Evolutionary conservation across 1,140 invertebrate genomes (phyloP).

Genomic region (Apis florea): DNA sequence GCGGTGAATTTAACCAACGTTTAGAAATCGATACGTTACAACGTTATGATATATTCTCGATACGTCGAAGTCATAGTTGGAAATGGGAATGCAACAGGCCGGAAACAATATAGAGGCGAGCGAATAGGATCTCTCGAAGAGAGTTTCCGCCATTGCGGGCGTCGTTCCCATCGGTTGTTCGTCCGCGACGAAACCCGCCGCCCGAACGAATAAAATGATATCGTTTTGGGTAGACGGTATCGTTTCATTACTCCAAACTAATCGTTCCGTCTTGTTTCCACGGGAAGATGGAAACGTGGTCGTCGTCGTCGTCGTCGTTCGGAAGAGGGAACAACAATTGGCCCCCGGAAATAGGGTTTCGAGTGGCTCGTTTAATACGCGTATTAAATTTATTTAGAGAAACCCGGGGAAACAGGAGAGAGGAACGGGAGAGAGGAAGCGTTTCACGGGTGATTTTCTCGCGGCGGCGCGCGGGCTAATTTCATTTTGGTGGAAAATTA

Average conservation of each 20-base stretch:
- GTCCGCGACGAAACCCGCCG: neutral
- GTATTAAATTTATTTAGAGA: constrained; percentile 38
- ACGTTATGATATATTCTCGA: no score
- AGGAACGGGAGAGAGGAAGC: neutral
- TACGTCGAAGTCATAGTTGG: no score
- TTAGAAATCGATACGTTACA: no score
- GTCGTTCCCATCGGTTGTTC: constrained; percentile 6
- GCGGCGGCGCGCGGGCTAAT: constrained; percentile 15
- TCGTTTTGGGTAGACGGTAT: neutral
- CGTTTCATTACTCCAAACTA: constrained; percentile 29
- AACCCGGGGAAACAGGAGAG: neutral
- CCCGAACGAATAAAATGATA: constrained; percentile 28
- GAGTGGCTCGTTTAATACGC: constrained; percentile 15
- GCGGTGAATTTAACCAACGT: no score
- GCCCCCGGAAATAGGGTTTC: neutral
- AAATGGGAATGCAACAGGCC: constrained; percentile 59
- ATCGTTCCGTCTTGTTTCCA: constrained; percentile 19
- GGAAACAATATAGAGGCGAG: constrained; percentile 63
- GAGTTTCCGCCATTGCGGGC: neutral
- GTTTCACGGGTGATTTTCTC: constrained; percentile 32
- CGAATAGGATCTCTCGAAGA: constrained; percentile 42
- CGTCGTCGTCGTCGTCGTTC: neutral
- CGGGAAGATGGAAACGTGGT: neutral
- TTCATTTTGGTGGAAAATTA: constrained; percentile 23
- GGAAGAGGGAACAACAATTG: constrained; percentile 9